phyloP scores from a whole-genome alignment of 2,888 invertebrate species.

The Pyrocoelia pectoralis region DNA sequence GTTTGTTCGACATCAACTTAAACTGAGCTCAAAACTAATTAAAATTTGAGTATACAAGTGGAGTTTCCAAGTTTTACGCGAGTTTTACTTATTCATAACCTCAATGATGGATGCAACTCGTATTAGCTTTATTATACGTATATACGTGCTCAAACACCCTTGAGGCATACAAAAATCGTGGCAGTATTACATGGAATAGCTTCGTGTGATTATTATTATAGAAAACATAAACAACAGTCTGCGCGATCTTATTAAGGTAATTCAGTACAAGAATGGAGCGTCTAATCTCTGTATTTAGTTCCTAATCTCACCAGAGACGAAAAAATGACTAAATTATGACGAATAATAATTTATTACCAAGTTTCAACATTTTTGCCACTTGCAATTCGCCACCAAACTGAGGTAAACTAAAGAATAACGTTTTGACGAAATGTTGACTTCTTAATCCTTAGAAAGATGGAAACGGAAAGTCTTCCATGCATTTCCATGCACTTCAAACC shows the following conservation, averaged over 20 bases:
- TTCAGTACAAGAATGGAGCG: too few species aligned
- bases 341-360: too few species aligned
- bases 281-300: too few species aligned
- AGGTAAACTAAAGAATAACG: too few species aligned
- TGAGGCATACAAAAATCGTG: neutral
- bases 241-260: neutral
- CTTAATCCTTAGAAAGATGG: too few species aligned
- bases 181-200: neutral
- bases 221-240: neutral
- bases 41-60: constrained; percentile 57
- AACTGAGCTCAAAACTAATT: constrained; percentile 58
- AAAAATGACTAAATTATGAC: too few species aligned
- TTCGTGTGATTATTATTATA: neutral
- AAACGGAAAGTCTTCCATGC: too few species aligned
- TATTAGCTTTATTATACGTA: constrained; percentile 9
- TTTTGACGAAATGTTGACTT: too few species aligned
- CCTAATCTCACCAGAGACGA: too few species aligned
- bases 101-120: constrained; percentile 53
- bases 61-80: constrained; percentile 56
- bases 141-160: neutral
- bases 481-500: too few species aligned
- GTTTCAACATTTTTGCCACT: too few species aligned
- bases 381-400: too few species aligned
- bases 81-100: constrained; percentile 59
- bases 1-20: constrained; percentile 46